These are phyloP conservation scores for Dreissena rostriformis DNA, from an alignment of 1,140 invertebrate genomes.

Conservation along the genomic window DNA sequence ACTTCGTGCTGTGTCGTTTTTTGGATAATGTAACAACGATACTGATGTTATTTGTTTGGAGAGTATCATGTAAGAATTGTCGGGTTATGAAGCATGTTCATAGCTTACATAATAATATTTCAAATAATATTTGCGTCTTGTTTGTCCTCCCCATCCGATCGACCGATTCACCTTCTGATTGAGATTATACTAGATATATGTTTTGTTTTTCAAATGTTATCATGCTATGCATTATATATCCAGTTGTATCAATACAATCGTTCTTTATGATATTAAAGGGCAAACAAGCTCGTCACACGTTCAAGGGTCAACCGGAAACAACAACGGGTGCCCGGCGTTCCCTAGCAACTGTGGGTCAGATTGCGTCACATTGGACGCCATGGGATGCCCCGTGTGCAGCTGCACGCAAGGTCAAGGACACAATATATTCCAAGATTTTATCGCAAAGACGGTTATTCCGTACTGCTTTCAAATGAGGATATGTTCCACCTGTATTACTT, in stretches of 20 bases:
- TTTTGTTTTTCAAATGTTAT: no score
- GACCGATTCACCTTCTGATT: no score
- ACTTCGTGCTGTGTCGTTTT: no score
- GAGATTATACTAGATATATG: no score
- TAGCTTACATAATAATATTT: no score
- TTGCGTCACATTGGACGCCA: slow-evolving; percentile 10
- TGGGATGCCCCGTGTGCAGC: slow-evolving; percentile 21
- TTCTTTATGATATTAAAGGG: neutral
- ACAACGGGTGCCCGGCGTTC: slow-evolving; percentile 37
- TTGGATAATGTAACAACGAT: no score
- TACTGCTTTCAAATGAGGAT: neutral
- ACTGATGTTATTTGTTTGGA: no score
- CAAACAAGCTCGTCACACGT: neutral
- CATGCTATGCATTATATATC: no score
- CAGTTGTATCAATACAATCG: neutral
- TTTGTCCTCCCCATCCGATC: no score
- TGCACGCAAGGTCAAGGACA: neutral
- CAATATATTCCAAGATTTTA: neutral
- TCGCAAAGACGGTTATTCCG: neutral
- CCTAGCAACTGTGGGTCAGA: slow-evolving; percentile 17
- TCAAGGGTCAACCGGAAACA: slow-evolving; percentile 1
- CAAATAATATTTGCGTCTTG: no score
- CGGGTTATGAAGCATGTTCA: no score
- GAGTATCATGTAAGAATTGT: no score
- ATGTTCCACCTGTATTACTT: neutral